phyloP scores from a whole-genome alignment of 2,888 invertebrate species.

The Ecliptopera silaceata region DNA sequence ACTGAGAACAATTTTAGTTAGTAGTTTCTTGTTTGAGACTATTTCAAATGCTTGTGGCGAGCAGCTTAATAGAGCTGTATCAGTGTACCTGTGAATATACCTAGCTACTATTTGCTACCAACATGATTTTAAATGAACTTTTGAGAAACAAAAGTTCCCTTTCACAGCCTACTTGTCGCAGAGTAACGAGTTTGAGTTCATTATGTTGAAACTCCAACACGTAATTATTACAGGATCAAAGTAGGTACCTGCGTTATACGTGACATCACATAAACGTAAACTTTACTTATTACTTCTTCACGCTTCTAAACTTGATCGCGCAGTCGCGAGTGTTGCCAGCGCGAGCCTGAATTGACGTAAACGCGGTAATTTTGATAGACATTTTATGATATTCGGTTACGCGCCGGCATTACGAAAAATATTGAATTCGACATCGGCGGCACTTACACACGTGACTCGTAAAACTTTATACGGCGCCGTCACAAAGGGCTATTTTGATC shows the following conservation, averaged over 20 bases:
- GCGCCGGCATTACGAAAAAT: slow-evolving; percentile 20
- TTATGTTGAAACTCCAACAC: slow-evolving; percentile 4
- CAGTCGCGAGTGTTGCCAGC: not conserved
- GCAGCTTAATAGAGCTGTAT: not conserved
- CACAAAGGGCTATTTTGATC: slow-evolving; percentile 30
- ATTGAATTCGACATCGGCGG: slow-evolving; percentile 27
- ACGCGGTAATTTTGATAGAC: slow-evolving; percentile 17
- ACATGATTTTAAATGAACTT: not conserved
- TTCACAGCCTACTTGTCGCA: not conserved
- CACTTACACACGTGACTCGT: slow-evolving; percentile 30
- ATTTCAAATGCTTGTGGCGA: not conserved
- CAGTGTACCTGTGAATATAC: not conserved
- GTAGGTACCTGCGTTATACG: slow-evolving; percentile 7
- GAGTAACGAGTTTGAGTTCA: not conserved
- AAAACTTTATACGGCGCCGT: slow-evolving; percentile 35
- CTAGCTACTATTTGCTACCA: not conserved
- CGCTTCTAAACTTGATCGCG: slow-evolving; percentile 1
- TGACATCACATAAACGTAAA: slow-evolving; percentile 10
- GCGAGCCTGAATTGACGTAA: slow-evolving; percentile 16
- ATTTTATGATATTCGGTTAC: slow-evolving; percentile 17
- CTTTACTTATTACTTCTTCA: slow-evolving; percentile 15
- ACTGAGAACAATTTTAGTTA: slow-evolving; percentile 3
- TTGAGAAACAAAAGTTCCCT: not conserved
- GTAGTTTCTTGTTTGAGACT: slow-evolving; percentile 6
- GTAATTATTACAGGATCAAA: slow-evolving; percentile 6